Evolutionary conservation across 1,140 invertebrate genomes (phyloP).

Genomic region (Philaenus spumarius): DNA sequence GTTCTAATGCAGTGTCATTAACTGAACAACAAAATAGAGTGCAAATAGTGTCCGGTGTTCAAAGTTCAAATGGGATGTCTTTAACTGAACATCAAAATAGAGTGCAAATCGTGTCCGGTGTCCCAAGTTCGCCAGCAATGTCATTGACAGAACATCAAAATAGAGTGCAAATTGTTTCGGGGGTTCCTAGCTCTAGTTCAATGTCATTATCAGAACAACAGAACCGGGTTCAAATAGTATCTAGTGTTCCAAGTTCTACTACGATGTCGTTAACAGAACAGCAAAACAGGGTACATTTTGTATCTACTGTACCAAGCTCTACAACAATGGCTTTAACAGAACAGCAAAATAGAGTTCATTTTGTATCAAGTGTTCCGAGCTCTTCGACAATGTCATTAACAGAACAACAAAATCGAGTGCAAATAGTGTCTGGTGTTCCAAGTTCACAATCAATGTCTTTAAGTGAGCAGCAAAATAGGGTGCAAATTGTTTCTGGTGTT

Average conservation of each 20-base stretch:
- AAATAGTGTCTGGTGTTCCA: conserved; percentile 25
- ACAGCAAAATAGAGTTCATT: conserved; percentile 24
- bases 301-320: conserved; percentile 23
- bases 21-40: conserved; percentile 26
- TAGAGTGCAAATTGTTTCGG: conserved; percentile 24
- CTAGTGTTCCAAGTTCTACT: conserved; percentile 13
- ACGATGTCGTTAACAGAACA: conserved; percentile 19
- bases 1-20: conserved; percentile 12
- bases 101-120: conserved; percentile 25
- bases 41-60: conserved; percentile 23
- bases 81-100: conserved; percentile 26
- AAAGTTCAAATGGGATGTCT: conserved; percentile 20
- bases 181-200: conserved; percentile 20
- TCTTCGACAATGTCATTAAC: conserved; percentile 16
- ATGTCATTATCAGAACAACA: conserved; percentile 24
- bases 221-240: conserved; percentile 23
- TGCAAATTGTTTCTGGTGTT: conserved; percentile 21
- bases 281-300: conserved; percentile 26
- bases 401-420: conserved; percentile 22
- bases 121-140: conserved; percentile 19
- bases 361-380: conserved; percentile 23
- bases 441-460: conserved; percentile 19
- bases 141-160: conserved; percentile 25
- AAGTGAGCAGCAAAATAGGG: conserved; percentile 24
- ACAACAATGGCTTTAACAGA: conserved; percentile 21